Evolutionary conservation across 2,113 vertebrate species (phyloP), one percentile per base, ranked within the genome.

Genomic region (Tamias sibiricus): DNA sequence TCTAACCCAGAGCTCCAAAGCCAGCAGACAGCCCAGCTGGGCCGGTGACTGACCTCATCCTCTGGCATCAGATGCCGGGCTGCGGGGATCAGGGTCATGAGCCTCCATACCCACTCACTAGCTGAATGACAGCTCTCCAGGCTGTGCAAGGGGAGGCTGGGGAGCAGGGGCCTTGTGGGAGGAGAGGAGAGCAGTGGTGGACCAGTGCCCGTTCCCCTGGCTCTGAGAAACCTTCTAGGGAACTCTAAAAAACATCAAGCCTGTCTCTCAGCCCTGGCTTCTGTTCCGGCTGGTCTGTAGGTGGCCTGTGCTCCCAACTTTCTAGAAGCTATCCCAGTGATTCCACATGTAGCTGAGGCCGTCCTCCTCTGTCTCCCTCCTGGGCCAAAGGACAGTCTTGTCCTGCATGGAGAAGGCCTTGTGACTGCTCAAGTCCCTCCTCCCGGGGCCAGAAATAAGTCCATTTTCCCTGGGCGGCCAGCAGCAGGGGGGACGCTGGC

Each of bases 11-110:
- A 72, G 20, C 20, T 32, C 71, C 52, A 0, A 6, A 28, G 14
- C 32, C 30, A 14, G 16, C n/a, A 0, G 4, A 7, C 3, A 6
- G 44, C 2, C 12, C 1, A 12, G 28, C 1, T 17, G 72, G 59
- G 28, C 12, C 1, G 40, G n/a, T 14, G 44, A 4, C 11, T 14
- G 44, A 4, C 11, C 75, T 30, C 49, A n/a, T 9, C 14, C 47
- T 57, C 32, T 22, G 24, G 40, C 17, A 2, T 59, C 22, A 17
- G 64, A 59, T 35, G 35, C 20, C 66, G 37, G 32, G 40, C 20
- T n/a, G 4, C 49, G 24, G 0, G 72, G 57, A 35, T 24, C 1
- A 42, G 42, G 42, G n/a, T 44, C 74, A 19, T 30, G 0, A 52
- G 57, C 24, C 30, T 85, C 72, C 2, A 4, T 14, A 32, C 47